Percentiles rank a stretch among this genome's conserved stretches.
phyloP scores from a whole-genome alignment of 2,888 invertebrate species.

The Diadegma fenestrale region DNA sequence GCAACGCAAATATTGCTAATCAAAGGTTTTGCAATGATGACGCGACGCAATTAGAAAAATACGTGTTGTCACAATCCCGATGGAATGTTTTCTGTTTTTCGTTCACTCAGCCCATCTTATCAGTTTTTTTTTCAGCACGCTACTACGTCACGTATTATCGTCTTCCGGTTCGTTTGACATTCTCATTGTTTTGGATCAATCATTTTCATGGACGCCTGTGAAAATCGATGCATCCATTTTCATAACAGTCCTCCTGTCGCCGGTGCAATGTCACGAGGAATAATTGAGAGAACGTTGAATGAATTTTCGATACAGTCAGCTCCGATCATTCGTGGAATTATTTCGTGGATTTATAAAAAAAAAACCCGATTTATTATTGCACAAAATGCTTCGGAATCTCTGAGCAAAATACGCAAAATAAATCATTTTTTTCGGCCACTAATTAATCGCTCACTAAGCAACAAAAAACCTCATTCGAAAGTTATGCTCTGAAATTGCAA shows the following conservation, averaged over 20 bases:
- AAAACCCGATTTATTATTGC: neutral
- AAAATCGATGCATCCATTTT: slow-evolving; percentile 7
- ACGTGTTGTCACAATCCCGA: neutral
- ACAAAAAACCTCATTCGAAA: neutral
- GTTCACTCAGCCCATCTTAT: slow-evolving; percentile 13
- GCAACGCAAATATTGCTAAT: slow-evolving; percentile 1
- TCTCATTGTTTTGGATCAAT: slow-evolving; percentile 18
- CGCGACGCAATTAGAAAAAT: slow-evolving; percentile 16
- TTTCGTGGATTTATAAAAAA: neutral
- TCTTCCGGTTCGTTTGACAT: slow-evolving; percentile 27
- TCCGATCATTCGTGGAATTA: neutral
- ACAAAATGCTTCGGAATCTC: neutral
- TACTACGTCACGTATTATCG: slow-evolving; percentile 17
- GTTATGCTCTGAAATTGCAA: neutral
- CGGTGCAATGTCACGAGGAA: neutral
- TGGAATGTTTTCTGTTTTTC: slow-evolving; percentile 25
- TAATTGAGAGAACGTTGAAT: neutral
- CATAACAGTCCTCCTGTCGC: neutral
- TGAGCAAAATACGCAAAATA: neutral
- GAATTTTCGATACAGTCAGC: neutral
- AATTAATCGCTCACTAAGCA: neutral
- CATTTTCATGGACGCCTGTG: slow-evolving; percentile 19
- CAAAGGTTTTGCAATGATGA: slow-evolving; percentile 12
- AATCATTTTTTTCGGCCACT: neutral
- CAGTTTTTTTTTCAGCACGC: slow-evolving; percentile 5